Base-by-base conservation (phyloP, 2,113 vertebrate species). In the Mola mola region DNA sequence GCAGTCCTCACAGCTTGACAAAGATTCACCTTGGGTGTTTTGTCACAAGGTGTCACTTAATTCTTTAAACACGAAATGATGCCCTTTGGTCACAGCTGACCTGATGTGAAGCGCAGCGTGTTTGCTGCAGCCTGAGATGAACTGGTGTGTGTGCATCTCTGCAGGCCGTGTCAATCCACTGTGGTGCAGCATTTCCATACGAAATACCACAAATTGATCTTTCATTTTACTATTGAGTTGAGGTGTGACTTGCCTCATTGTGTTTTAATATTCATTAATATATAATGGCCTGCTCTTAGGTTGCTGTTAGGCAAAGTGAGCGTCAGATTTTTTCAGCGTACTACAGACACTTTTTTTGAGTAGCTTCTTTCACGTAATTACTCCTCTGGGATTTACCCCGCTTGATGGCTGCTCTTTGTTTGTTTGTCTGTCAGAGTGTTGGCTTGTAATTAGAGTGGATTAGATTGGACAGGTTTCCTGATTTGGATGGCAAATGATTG, bases 41-140 rank as follows among this genome's bases (percentile, higher is more conserved):
- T 41, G 21, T 53, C 19, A 19, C 20, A 72, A 34, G 36, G 34
- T 60, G 70, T 78, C 52, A 56, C 31, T 36, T 43, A 48, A 29
- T 55, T 49, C 19, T 60, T 29, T 1, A 58, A 55, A 63, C 24
- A 60, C 37, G 33, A 70, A 58, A 51, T 38, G 6, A 6, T 15
- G 36, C 22, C 51, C 13, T 40, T 67, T 34, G 42, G 67, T 46
- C 33, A 20, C 6, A 19, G 37, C 53, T 58, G 44, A 71, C 26
- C 57, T 56, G 60, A 47, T 47, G 28, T 2, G 2, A 10, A 47
- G 44, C 44, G 8, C 3, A 53, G 56, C 3, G 46, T 28, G 29
- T 64, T 60, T 6, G 37, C 44, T 19, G 37, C 29, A 67, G 48
- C 49, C 64, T 37, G 3, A 19, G 12, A 22, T 34, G 43, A 36